Evolutionary conservation across 2,113 vertebrate species (phyloP).

Genomic region (Sinocyclocheilus anophthalmus): DNA sequence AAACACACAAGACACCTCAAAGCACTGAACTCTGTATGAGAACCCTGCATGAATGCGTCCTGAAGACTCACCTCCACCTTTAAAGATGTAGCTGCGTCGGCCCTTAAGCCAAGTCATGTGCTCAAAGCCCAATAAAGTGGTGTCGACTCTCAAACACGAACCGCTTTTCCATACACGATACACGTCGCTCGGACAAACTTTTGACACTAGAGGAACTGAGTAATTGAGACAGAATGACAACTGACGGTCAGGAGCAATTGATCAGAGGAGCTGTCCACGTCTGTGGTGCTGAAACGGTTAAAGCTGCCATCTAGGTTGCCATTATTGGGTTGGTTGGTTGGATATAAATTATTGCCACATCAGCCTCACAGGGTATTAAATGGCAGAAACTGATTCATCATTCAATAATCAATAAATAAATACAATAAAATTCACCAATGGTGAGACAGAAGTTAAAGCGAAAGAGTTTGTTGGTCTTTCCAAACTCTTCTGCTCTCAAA

Average conservation of each 20-base stretch:
- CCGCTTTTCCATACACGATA: conserved; percentile 96
- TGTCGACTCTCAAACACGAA: conserved; percentile 90
- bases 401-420: not conserved
- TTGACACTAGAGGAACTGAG: conserved; percentile 91
- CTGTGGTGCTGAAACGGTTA: conserved; percentile 68
- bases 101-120: conserved; percentile 98
- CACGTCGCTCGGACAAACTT: conserved; percentile 93
- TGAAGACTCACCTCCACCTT: conserved; percentile 83
- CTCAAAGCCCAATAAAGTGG: conserved; percentile 92
- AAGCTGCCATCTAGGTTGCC: not conserved
- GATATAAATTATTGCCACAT: too few species aligned
- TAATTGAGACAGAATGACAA: conserved; percentile 8
- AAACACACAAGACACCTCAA: conserved; percentile 1
- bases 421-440: not conserved
- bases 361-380: too few species aligned
- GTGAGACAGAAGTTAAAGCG: not conserved
- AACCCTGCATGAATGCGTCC: not conserved
- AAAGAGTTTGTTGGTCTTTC: not conserved
- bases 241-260: conserved; percentile 12
- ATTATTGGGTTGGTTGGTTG: not conserved
- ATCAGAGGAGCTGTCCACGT: conserved; percentile 64
- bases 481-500: not conserved
- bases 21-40: not conserved
- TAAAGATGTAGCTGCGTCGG: conserved; percentile 93
- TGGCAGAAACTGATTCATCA: not conserved